Conservation (phyloP, 2,888 invertebrate species). For the Hymenopus coronatus region DNA sequence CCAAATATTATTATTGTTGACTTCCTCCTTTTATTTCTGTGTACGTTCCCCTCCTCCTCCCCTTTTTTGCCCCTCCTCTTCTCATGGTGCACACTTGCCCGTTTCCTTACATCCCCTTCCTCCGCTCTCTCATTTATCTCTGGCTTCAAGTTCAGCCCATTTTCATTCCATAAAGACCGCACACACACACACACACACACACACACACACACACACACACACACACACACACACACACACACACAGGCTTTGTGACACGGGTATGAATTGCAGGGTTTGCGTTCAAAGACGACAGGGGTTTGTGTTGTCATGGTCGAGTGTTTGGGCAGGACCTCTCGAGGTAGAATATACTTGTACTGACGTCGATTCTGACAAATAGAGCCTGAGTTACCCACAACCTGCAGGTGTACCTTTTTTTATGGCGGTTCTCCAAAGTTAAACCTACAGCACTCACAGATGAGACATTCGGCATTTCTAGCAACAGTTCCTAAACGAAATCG, state of each 20-base stretch:
- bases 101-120: background rate
- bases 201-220: background rate
- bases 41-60: background rate
- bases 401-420: background rate
- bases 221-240: background rate
- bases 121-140: background rate
- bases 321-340: background rate
- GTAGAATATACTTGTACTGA: background rate
- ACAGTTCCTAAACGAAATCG: too few relatives aligned
- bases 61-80: background rate
- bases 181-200: background rate
- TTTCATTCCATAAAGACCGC: constrained; percentile 7
- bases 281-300: background rate
- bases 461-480: too few relatives aligned
- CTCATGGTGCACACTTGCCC: background rate
- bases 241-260: background rate
- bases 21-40: constrained; percentile 3
- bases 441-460: too few relatives aligned
- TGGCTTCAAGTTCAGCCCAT: background rate
- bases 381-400: background rate
- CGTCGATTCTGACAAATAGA: background rate
- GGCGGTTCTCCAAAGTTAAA: background rate
- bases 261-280: background rate
- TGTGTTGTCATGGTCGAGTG: background rate
- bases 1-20: constrained; percentile 20